phyloP scores from a whole-genome alignment of 2,888 invertebrate genomes.

The Coleophora flavipennella region DNA sequence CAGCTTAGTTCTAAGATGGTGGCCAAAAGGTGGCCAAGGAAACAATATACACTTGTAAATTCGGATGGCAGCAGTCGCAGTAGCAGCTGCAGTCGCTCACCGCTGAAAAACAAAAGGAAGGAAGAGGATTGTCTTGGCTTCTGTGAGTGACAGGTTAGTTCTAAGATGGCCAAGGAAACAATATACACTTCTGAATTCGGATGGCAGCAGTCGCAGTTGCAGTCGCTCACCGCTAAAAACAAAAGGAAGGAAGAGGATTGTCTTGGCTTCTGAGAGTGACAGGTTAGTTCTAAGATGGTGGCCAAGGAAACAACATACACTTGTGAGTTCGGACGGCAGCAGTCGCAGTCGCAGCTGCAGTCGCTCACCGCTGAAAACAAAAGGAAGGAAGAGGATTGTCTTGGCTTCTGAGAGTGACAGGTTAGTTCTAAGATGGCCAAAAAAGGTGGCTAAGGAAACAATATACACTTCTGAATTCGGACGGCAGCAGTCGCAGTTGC shows the following conservation, averaged over 20 bases:
- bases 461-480: too few relatives aligned
- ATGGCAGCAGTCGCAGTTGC: slow-evolving; percentile 55
- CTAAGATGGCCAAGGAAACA: slow-evolving; percentile 89
- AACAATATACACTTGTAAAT: too few relatives aligned
- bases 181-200: slow-evolving; percentile 93
- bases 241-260: slow-evolving; percentile 71
- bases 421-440: slow-evolving; percentile 33
- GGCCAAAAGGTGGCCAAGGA: too few relatives aligned
- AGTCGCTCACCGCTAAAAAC: slow-evolving; percentile 58
- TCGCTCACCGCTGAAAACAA: slow-evolving; percentile 55
- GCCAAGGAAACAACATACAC: too few relatives aligned
- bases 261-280: slow-evolving; percentile 75
- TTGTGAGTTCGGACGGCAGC: too few relatives aligned
- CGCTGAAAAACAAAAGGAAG: slow-evolving; percentile 63
- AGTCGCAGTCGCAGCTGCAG: slow-evolving; percentile 49
- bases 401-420: slow-evolving; percentile 75
- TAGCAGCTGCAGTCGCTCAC: slow-evolving; percentile 50
- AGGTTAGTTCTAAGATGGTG: slow-evolving; percentile 33
- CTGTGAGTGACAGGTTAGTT: slow-evolving; percentile 66
- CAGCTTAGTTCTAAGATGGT: slow-evolving; percentile 34
- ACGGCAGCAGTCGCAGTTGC: slow-evolving; percentile 30
- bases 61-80: slow-evolving; percentile 24
- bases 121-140: slow-evolving; percentile 76
- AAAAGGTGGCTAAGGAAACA: too few relatives aligned
- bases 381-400: slow-evolving; percentile 72